A percentile compares a stretch with the other conserved stretches of the same genome.
phyloP scores from a whole-genome alignment of 2,888 invertebrate genomes.

The Listrodromus nycthemerus region DNA sequence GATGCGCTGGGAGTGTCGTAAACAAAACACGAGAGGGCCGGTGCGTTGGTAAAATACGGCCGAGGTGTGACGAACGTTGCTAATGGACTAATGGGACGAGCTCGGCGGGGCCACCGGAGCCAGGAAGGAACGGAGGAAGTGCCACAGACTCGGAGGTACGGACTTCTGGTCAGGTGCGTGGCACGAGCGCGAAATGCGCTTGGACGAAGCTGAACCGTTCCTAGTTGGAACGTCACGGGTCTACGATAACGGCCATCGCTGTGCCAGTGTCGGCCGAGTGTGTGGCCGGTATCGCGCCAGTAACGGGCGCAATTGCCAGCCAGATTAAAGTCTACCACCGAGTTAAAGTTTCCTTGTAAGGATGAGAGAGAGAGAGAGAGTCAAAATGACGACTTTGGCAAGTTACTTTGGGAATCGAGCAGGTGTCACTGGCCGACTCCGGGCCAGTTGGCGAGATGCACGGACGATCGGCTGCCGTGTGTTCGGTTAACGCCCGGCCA shows the following conservation, averaged over 20 bases:
- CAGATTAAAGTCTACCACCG: no score
- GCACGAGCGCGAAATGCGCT: neutral
- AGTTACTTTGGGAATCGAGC: no score
- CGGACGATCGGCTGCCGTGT: neutral
- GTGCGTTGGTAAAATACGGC: constrained; percentile 74
- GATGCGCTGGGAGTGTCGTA: constrained; percentile 72
- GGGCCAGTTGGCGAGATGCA: no score
- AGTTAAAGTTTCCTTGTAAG: no score
- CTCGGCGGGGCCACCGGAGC: constrained; percentile 26
- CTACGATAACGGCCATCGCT: no score
- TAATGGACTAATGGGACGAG: constrained; percentile 61
- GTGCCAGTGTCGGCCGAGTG: no score
- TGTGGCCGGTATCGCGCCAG: no score
- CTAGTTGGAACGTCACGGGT: no score
- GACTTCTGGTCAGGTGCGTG: neutral
- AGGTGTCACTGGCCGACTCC: no score
- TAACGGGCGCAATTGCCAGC: no score
- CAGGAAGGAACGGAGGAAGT: constrained; percentile 50
- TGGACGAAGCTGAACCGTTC: neutral
- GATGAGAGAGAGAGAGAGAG: no score
- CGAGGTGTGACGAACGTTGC: constrained; percentile 77
- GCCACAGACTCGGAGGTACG: constrained; percentile 45
- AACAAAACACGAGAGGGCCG: constrained; percentile 70
- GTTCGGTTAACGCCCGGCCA: neutral
- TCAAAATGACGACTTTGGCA: no score